A percentile compares a stretch with the other conserved stretches of the same genome.
Conservation (phyloP, 1,140 invertebrate genomes). For the Drosophila quadrilineata region DNA sequence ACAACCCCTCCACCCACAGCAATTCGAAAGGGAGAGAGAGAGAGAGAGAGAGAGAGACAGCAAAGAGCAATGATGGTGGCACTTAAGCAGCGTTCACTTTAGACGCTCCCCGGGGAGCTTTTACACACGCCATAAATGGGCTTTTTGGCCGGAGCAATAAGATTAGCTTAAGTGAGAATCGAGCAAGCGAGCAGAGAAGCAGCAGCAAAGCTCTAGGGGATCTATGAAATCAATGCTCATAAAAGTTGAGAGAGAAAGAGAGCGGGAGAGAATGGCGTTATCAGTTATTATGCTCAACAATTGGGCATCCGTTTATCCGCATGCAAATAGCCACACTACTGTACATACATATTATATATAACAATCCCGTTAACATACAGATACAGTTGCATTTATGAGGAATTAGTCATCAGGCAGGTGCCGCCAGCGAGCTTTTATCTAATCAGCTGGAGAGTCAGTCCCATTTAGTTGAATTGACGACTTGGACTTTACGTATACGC, state of each 20-base stretch:
- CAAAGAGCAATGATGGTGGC: slow-evolving; percentile 13
- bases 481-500: slow-evolving; percentile 14
- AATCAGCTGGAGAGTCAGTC: too few species aligned
- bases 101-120: slow-evolving; percentile 25
- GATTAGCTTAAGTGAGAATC: slow-evolving; percentile 25
- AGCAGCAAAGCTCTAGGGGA: not conserved
- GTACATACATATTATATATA: not conserved
- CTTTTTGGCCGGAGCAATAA: not conserved
- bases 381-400: too few species aligned
- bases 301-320: slow-evolving; percentile 22
- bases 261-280: not conserved
- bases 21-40: not conserved
- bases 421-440: slow-evolving; percentile 22
- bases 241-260: too few species aligned
- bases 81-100: slow-evolving; percentile 20
- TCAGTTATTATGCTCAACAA: not conserved
- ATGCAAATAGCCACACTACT: not conserved
- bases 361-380: too few species aligned
- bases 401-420: slow-evolving; percentile 45
- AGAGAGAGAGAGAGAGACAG: not conserved
- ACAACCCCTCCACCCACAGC: not conserved
- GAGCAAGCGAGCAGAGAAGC: too few species aligned
- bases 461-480: slow-evolving; percentile 2
- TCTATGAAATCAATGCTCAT: not conserved
- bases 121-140: not conserved